Conservation (phyloP, 2,888 invertebrate genomes). For the Galeopsomyia nigrocyanea region DNA sequence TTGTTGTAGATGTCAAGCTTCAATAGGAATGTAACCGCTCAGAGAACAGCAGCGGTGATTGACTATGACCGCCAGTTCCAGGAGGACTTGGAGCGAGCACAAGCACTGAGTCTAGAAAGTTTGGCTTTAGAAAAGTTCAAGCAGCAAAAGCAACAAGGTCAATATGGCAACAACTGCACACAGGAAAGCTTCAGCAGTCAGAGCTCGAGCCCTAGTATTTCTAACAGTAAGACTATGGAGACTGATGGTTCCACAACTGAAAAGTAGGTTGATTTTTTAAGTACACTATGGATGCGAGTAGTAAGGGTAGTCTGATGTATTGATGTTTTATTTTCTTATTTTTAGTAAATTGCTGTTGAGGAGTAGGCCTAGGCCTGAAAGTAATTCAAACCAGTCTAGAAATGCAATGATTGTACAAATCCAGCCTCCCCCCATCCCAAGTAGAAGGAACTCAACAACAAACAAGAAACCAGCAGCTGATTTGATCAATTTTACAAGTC, state of each 20-base stretch:
- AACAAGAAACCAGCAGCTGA: constrained; percentile 58
- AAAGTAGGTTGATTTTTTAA: constrained; percentile 53
- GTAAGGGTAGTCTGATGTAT: not conserved
- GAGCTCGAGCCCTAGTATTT: constrained; percentile 31
- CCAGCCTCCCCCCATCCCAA: constrained; percentile 67
- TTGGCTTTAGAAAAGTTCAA: constrained; percentile 86
- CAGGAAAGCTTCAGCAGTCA: constrained; percentile 33
- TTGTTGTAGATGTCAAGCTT: constrained; percentile 64
- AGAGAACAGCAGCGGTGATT: constrained; percentile 60
- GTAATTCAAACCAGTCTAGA: constrained; percentile 68
- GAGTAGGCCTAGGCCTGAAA: constrained; percentile 74
- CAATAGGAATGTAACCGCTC: constrained; percentile 60
- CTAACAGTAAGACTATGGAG: constrained; percentile 53
- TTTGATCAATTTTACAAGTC: constrained; percentile 67
- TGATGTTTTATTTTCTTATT: constrained; percentile 3
- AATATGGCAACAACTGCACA: constrained; percentile 51
- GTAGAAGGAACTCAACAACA: constrained; percentile 65
- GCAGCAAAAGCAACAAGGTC: constrained; percentile 74
- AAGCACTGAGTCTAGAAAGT: constrained; percentile 88
- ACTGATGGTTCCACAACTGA: constrained; percentile 57
- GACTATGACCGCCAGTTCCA: constrained; percentile 88
- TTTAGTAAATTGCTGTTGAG: constrained; percentile 68
- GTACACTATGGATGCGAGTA: not conserved
- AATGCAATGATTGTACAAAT: constrained; percentile 69
- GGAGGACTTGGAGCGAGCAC: constrained; percentile 89